Evolutionary conservation across 2,797 vertebrate genomes (phyloP).

Genomic region (Sciurus vulgaris): DNA sequence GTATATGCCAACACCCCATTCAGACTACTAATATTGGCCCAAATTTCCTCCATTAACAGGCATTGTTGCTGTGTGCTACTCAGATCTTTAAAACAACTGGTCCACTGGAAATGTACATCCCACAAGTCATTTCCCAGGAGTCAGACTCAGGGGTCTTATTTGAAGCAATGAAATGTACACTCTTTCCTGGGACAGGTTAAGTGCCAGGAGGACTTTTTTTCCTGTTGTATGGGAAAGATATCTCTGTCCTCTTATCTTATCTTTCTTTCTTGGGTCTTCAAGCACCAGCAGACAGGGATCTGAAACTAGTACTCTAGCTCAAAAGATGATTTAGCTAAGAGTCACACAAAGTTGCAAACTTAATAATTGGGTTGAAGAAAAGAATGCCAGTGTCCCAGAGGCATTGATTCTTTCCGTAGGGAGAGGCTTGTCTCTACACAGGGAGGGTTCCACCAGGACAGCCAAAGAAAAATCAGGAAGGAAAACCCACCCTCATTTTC

Average conservation of each 20-base stretch:
- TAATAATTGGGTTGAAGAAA: neutral
- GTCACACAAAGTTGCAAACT: neutral
- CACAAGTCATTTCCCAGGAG: neutral
- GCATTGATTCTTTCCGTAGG: neutral
- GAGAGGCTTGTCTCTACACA: neutral
- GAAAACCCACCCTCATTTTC: neutral
- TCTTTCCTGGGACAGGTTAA: neutral
- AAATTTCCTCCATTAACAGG: neutral
- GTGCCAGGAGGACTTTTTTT: neutral
- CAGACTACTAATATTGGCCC: neutral
- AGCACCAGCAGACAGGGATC: neutral
- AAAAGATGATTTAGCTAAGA: conserved; percentile 21
- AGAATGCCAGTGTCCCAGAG: neutral
- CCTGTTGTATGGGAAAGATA: neutral
- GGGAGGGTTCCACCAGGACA: neutral
- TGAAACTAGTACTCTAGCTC: neutral
- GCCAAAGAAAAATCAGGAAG: neutral
- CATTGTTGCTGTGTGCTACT: fast-evolving
- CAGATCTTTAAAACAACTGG: neutral
- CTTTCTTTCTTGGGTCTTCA: neutral
- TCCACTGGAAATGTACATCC: neutral
- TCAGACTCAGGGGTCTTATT: neutral
- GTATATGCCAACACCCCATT: fast-evolving
- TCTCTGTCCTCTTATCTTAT: neutral
- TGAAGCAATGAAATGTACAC: neutral